These are phyloP conservation scores for Phoxinus phoxinus DNA, from an alignment of 2,113 vertebrate genomes.

Conservation along the genomic window DNA sequence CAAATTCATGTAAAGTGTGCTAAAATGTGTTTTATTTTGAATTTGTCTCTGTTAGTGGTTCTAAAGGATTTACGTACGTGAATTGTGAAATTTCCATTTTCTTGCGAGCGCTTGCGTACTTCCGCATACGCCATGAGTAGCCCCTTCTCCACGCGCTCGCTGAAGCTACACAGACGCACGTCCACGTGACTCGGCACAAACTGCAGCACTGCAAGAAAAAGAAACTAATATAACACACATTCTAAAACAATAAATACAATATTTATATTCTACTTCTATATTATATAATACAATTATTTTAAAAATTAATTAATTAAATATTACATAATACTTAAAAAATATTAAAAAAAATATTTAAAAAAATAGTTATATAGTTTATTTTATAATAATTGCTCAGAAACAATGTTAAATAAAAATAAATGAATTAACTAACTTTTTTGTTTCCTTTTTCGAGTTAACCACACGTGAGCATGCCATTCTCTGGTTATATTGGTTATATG, in stretches of 20 bases:
- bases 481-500: background rate
- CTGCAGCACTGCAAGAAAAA: conserved; percentile 83
- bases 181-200: conserved; percentile 90
- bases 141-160: conserved; percentile 86
- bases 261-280: background rate
- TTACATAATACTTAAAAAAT: too few species aligned
- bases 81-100: conserved; percentile 80
- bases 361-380: background rate
- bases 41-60: background rate
- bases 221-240: background rate
- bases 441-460: background rate
- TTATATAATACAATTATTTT: background rate
- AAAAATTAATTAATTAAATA: background rate
- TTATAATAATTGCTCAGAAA: background rate
- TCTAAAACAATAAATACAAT: background rate
- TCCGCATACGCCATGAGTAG: conserved; percentile 83
- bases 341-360: too few species aligned
- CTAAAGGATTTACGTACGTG: conserved; percentile 77
- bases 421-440: too few species aligned
- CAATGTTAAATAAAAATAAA: too few species aligned
- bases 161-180: conserved; percentile 89
- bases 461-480: background rate
- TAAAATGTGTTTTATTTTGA: background rate
- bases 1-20: background rate
- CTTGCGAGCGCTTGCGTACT: conserved; percentile 77